phyloP scores from a whole-genome alignment of 2,113 vertebrate species.

The Erythrocercus mccallii region DNA sequence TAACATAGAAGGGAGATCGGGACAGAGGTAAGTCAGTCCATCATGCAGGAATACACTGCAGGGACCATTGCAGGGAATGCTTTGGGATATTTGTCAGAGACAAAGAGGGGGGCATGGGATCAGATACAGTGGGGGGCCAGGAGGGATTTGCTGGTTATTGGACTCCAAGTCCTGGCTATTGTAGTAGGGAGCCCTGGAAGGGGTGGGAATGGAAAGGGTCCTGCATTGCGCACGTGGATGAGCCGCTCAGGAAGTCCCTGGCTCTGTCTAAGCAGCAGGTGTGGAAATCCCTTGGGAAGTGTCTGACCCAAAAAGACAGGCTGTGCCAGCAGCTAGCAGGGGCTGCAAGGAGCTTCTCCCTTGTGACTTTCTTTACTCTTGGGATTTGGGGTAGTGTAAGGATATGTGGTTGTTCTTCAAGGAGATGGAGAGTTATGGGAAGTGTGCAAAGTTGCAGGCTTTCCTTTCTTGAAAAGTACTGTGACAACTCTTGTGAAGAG shows the following conservation, averaged over 20 bases:
- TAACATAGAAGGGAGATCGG: not conserved
- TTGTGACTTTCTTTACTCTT: not conserved
- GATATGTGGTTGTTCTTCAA: not conserved
- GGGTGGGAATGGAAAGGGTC: not conserved
- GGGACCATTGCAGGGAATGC: not conserved
- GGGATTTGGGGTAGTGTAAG: not conserved
- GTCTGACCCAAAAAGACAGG: not conserved
- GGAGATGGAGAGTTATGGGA: not conserved
- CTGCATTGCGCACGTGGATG: fast-evolving
- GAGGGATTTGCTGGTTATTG: not conserved
- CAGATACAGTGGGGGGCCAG: fast-evolving
- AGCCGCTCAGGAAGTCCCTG: not conserved
- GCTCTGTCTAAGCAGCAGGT: not conserved
- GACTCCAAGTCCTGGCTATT: not conserved
- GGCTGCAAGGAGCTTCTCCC: not conserved
- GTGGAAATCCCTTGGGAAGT: not conserved
- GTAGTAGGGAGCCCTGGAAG: not conserved
- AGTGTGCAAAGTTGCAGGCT: not conserved
- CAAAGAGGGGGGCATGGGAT: not conserved
- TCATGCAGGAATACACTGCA: not conserved
- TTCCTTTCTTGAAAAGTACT: not conserved
- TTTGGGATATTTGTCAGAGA: not conserved
- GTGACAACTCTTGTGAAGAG: not conserved
- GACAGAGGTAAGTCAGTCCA: slow-evolving; percentile 32
- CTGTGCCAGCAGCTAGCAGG: not conserved